Conservation (phyloP, 2,797 vertebrate genomes). For the Pipistrellus pipistrellus region DNA sequence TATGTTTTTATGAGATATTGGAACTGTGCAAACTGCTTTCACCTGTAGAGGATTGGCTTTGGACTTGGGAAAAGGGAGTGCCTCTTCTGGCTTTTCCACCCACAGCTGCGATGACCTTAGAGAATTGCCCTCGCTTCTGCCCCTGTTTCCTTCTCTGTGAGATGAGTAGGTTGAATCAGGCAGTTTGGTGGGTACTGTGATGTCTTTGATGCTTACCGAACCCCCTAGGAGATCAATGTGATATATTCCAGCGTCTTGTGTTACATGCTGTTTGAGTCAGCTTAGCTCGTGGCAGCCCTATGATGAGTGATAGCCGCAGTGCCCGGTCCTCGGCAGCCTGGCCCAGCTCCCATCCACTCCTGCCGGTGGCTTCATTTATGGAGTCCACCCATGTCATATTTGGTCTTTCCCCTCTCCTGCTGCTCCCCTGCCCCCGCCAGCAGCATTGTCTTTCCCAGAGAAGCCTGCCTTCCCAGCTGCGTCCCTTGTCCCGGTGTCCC, state of each 20-base stretch:
- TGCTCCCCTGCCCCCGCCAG: too few species aligned
- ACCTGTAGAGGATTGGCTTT: background rate
- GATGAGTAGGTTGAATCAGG: background rate
- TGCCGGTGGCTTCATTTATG: background rate
- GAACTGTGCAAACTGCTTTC: conserved; percentile 16
- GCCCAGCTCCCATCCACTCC: background rate
- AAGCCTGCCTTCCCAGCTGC: background rate
- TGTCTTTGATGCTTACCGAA: background rate
- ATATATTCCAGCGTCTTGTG: background rate
- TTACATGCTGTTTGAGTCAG: background rate
- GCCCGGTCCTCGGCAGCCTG: background rate
- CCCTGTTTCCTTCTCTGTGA: background rate
- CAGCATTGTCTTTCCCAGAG: background rate
- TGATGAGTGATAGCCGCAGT: background rate
- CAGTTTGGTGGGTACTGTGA: background rate
- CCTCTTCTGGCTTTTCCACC: background rate
- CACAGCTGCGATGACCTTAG: background rate
- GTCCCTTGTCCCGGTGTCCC: background rate
- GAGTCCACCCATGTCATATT: background rate
- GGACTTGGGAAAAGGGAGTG: background rate
- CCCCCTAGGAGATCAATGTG: background rate
- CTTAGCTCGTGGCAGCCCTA: background rate
- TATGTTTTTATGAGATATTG: background rate
- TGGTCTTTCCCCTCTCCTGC: background rate
- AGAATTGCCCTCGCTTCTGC: background rate